These are phyloP conservation scores for Synergus itoensis DNA, from an alignment of 2,888 invertebrate species.

Conservation along the genomic window DNA sequence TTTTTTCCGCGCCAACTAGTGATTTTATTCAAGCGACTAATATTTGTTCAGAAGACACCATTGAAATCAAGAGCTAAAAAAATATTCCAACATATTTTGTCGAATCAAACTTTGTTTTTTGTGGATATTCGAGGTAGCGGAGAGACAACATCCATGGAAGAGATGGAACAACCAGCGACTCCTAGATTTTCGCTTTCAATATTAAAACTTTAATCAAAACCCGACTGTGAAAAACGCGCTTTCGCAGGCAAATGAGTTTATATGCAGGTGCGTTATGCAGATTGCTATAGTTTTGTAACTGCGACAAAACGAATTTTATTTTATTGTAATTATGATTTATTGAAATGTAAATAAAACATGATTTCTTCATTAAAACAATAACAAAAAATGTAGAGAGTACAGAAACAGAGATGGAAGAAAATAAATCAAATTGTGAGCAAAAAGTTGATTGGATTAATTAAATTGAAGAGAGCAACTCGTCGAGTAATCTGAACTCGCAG, in stretches of 20 bases:
- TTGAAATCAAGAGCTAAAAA: slow-evolving; percentile 29
- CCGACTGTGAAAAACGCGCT: slow-evolving; percentile 29
- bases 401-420: background rate
- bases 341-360: background rate
- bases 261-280: slow-evolving; percentile 17
- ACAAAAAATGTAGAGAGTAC: no score
- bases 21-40: background rate
- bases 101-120: slow-evolving; percentile 19
- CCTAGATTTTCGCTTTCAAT: slow-evolving; percentile 26
- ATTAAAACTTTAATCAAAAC: slow-evolving; percentile 41
- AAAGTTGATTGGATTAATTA: slow-evolving; percentile 11
- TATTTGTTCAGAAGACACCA: slow-evolving; percentile 20
- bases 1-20: background rate
- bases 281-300: slow-evolving; percentile 29
- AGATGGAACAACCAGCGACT: slow-evolving; percentile 1
- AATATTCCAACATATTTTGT: slow-evolving; percentile 1
- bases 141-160: background rate
- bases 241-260: slow-evolving; percentile 31
- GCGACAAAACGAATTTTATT: background rate
- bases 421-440: background rate
- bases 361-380: background rate
- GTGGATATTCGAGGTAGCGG: background rate
- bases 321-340: background rate
- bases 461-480: slow-evolving; percentile 12
- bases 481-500: slow-evolving; percentile 16